Base-by-base conservation (phyloP, 2,113 vertebrate genomes). In the Baryphthengus martii region DNA sequence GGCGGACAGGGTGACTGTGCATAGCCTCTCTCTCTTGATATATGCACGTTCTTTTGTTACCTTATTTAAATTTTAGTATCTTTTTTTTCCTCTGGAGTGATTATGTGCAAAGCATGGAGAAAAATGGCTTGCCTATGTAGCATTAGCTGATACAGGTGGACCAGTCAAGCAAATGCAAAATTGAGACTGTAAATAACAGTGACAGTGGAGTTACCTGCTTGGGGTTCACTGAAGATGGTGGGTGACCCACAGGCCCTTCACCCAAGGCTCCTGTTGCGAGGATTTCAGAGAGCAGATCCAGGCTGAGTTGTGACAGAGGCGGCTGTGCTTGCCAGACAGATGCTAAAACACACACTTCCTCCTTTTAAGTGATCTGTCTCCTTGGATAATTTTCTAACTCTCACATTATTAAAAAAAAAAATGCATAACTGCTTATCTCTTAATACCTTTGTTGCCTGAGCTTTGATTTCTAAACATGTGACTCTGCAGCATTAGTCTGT, bases 401-500 rank as follows among this genome's bases (percentile, higher is more conserved):
- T 61, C 17, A 13, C 5, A 1, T 74, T 88, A 55, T 76, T 90
- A 26, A 58, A 37, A n/a, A n/a, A 61, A 28, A 76, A 87, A 77
- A 39, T 77, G 62, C 56, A 9, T n/a, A 80, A 18, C 55, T 93
- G 84, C 88, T 93, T 91, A 91, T 88, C 70, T 77, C 47, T 62
- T 91, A 92, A 75, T 90, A 95, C 81, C 79, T 83, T 82, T 73
- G 94, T 92, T 78, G 14, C 50, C 82, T 65, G 92, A 90, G 95
- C 90, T 96, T 83, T 96, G 56, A 81, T 95, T 96, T 91, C 55
- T 58, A 20, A 95, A 65, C 87, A 93, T 95, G 95, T 91, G 95
- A 88, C 84, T 92, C 94, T 97, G 96, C 96, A 95, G 96, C 85
- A 90, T 82, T 61, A 92, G 90, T 52, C 91, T 97, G 97, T 91